Conservation (phyloP, 2,113 vertebrate genomes). For the Cyphomyrus discorhynchus region DNA sequence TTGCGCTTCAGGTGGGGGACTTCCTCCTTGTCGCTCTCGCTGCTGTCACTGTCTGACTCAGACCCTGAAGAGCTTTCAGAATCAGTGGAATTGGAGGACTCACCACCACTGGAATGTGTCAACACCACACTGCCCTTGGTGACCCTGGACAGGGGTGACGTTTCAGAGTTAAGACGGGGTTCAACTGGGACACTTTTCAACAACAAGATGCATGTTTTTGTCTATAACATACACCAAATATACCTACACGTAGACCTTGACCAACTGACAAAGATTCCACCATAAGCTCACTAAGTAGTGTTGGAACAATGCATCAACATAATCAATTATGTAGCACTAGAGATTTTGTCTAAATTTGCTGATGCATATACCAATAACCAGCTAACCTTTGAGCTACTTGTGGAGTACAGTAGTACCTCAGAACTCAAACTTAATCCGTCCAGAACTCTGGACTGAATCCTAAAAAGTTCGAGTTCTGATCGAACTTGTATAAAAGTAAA, state of each 20-base stretch:
- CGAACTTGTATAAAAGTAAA: background rate
- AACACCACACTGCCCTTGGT: slow-evolving; percentile 52
- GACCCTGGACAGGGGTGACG: slow-evolving; percentile 44
- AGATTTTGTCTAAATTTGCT: background rate
- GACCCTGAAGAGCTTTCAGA: slow-evolving; percentile 84
- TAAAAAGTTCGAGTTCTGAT: too few species aligned
- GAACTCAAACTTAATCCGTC: too few species aligned
- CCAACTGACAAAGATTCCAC: background rate
- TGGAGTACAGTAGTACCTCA: background rate
- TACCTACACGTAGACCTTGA: background rate
- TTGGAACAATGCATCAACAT: background rate
- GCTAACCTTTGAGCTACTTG: background rate
- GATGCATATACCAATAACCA: background rate
- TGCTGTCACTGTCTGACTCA: slow-evolving; percentile 70
- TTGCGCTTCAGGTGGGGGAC: slow-evolving; percentile 24
- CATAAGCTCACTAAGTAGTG: background rate
- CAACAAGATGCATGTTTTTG: background rate
- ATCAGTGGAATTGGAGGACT: slow-evolving; percentile 77
- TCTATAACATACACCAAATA: background rate
- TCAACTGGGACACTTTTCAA: background rate
- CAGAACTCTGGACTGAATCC: too few species aligned
- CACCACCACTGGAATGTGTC: slow-evolving; percentile 69
- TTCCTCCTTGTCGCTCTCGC: slow-evolving; percentile 65
- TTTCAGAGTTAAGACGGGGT: background rate
- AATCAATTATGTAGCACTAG: background rate